Conservation (phyloP, 2,888 invertebrate species). For the Himalopsyche japonica region DNA sequence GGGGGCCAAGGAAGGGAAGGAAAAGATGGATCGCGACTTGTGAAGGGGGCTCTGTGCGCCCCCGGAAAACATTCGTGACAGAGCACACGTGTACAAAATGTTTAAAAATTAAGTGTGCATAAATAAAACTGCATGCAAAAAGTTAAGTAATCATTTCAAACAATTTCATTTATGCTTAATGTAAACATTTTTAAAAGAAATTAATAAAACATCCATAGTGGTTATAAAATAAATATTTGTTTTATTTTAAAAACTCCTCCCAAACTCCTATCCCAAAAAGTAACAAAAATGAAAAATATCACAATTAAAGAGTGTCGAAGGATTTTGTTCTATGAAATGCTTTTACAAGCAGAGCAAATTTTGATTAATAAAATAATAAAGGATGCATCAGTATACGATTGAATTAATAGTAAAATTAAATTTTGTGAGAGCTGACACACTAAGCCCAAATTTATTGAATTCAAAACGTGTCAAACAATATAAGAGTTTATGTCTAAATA, state of each 20-base stretch:
- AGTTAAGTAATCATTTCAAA: slow-evolving; percentile 38
- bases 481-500: too few relatives aligned
- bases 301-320: too few relatives aligned
- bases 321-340: too few relatives aligned
- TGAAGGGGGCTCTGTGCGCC: neutral
- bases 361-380: too few relatives aligned
- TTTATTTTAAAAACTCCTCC: slow-evolving; percentile 41
- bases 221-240: slow-evolving; percentile 52
- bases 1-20: neutral
- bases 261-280: neutral
- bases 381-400: too few relatives aligned
- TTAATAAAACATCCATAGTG: slow-evolving; percentile 65
- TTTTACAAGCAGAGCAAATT: too few relatives aligned
- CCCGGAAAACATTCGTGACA: slow-evolving; percentile 14
- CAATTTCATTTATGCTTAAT: slow-evolving; percentile 56
- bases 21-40: neutral
- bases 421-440: neutral
- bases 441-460: too few relatives aligned
- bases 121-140: slow-evolving; percentile 37
- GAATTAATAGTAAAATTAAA: too few relatives aligned
- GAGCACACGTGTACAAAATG: slow-evolving; percentile 39
- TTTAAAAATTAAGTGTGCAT: slow-evolving; percentile 29
- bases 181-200: slow-evolving; percentile 53
- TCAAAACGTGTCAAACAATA: too few relatives aligned
- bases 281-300: too few relatives aligned